Evolutionary conservation across 2,113 vertebrate genomes (phyloP).

Genomic region (Phaethornis superciliosus): DNA sequence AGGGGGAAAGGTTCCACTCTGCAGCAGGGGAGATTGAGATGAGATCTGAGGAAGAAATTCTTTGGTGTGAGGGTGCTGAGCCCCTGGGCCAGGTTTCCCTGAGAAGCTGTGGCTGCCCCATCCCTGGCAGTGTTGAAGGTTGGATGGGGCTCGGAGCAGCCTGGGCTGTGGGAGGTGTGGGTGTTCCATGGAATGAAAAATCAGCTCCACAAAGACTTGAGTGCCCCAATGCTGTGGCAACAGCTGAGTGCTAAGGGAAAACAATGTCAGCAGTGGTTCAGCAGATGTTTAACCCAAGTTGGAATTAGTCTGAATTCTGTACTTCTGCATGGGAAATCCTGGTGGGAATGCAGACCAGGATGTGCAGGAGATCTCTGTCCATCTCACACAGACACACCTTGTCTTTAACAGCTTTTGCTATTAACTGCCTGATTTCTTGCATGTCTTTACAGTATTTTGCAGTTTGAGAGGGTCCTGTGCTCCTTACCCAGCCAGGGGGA

Average conservation of each 20-base stretch:
- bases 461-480: not conserved
- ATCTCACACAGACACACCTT: not conserved
- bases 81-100: too few species aligned
- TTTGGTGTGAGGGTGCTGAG: too few species aligned
- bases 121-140: too few species aligned
- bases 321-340: not conserved
- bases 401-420: too few species aligned
- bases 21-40: too few species aligned
- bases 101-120: too few species aligned
- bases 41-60: too few species aligned
- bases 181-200: accelerated
- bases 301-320: not conserved
- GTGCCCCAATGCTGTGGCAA: accelerated
- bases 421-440: too few species aligned
- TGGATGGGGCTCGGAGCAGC: too few species aligned
- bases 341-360: accelerated
- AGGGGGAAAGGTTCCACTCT: too few species aligned
- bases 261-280: not conserved
- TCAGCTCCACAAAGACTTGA: not conserved
- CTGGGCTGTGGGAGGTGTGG: not conserved
- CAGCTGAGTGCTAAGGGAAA: not conserved
- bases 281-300: not conserved
- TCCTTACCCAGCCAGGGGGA: accelerated
- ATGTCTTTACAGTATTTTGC: too few species aligned
- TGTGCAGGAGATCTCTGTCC: too few species aligned